These are phyloP conservation scores for Benitochromis conjunctus DNA, from an alignment of 2,113 vertebrate genomes.

Conservation along the genomic window DNA sequence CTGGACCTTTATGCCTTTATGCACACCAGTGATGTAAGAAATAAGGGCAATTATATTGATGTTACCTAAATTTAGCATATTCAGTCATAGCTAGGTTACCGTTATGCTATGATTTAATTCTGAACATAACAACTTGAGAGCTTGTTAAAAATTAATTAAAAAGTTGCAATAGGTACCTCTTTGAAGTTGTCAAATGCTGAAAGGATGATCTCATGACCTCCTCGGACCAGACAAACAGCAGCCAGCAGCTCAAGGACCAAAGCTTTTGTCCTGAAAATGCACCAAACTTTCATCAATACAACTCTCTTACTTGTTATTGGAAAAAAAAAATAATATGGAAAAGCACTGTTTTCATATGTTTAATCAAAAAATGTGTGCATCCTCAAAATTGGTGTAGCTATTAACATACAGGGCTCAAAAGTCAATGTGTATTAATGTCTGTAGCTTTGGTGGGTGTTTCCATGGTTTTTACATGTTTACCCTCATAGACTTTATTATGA, in stretches of 20 bases:
- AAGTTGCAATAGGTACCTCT: constrained; percentile 77
- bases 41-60: not conserved
- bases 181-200: constrained; percentile 99
- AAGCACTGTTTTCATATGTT: not conserved
- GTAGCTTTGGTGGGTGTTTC: not conserved
- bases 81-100: not conserved
- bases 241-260: constrained; percentile 94
- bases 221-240: constrained; percentile 93
- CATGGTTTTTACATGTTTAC: constrained; percentile 6
- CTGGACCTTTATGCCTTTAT: not conserved
- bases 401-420: not conserved
- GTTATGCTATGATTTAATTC: not conserved
- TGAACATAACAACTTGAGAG: not conserved
- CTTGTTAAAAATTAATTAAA: not conserved
- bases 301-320: not conserved
- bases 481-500: constrained; percentile 37
- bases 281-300: constrained; percentile 8
- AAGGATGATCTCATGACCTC: constrained; percentile 97
- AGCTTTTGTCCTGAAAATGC: constrained; percentile 86
- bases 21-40: not conserved
- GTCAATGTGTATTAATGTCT: not conserved
- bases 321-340: fast-evolving
- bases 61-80: not conserved
- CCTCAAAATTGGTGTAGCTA: not conserved
- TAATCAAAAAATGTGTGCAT: not conserved